Base-by-base conservation (phyloP, 2,888 invertebrate species). In the Labia minor region DNA sequence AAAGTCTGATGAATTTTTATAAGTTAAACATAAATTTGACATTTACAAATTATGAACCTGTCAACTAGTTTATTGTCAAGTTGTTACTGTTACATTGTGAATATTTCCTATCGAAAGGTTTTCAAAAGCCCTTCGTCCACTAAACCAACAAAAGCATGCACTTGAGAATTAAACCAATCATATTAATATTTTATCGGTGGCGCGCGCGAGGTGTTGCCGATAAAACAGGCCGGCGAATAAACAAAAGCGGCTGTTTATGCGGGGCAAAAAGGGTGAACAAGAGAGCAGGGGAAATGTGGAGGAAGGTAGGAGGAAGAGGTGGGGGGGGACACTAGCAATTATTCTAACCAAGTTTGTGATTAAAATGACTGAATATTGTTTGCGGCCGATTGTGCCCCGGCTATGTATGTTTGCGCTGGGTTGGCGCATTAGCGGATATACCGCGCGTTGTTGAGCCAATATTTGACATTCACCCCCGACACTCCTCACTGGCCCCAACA, bases 81-180 rank as follows among this genome's bases (percentile, higher is more conserved):
- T 14, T 49, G 49, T 49, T 49, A 49, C n/a, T 49, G 49, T 49
- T 49, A 16, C 49, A 16, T 49, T 49, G 49, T 49, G 49, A 49
- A 49, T 49, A 49, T 49, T 49, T 49, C 14, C 49, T 49, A 49
- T 49, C 49, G 49, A 49, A 49, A 49, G 49, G 49, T 49, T 49
- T 49, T 49, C n/a, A 49, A 49, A 49, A 49, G 49, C 49, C 49
- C 49, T 49, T 14, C 49, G 49, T 49, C n/a, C 3, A 49, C 49
- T 49, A 49, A 49, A 49, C 49, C 49, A 49, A 49, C 49, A 49
- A 49, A 49, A 49, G 49, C 49, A 14, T 49, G 49, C 49, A 49
- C 49, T 49, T 49, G 49, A 49, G 49, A 49, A 49, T 49, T 49
- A 49, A 49, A 49, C 49, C 49, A 49, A 49, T 49, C 49, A 49